These are phyloP conservation scores for Trichopria drosophilae DNA, from an alignment of 2,888 invertebrate species.

Conservation along the genomic window DNA sequence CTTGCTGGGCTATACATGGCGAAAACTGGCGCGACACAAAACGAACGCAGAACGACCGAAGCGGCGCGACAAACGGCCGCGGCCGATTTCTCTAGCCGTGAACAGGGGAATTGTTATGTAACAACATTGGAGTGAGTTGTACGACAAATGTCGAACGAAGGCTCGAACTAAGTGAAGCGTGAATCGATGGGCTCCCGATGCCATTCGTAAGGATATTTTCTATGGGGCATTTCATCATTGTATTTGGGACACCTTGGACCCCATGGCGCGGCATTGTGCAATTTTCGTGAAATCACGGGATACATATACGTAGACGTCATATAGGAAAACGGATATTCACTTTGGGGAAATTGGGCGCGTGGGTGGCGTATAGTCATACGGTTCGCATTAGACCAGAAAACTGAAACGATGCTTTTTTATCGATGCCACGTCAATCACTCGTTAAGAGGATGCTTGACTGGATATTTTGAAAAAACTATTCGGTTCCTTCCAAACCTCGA, in stretches of 20 bases:
- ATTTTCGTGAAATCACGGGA: conserved; percentile 43
- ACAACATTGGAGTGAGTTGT: conserved; percentile 55
- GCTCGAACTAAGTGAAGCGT: conserved; percentile 58
- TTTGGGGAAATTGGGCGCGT: conserved; percentile 47
- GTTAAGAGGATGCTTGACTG: conserved; percentile 13
- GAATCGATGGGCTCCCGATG: conserved; percentile 45
- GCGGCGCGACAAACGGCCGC: conserved; percentile 18
- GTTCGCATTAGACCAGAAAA: conserved; percentile 4
- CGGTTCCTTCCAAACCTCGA: no score
- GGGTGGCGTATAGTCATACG: conserved; percentile 45
- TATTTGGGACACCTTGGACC: conserved; percentile 52
- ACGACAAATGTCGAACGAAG: conserved; percentile 56
- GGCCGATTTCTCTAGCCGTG: conserved; percentile 18
- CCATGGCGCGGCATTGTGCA: conserved; percentile 55
- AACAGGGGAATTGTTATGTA: conserved; percentile 51
- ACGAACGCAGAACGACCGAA: conserved; percentile 3
- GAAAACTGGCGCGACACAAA: not conserved
- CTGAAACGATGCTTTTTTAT: conserved; percentile 14
- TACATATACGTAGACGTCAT: conserved; percentile 23
- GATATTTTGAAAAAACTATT: no score
- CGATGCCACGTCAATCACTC: conserved; percentile 12
- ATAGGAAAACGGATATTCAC: conserved; percentile 35
- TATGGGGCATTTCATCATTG: conserved; percentile 36
- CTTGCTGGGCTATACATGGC: not conserved
- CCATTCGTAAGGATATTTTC: conserved; percentile 41